These are phyloP conservation scores for Diploptera punctata DNA, from an alignment of 2,888 invertebrate genomes.

Conservation along the genomic window DNA sequence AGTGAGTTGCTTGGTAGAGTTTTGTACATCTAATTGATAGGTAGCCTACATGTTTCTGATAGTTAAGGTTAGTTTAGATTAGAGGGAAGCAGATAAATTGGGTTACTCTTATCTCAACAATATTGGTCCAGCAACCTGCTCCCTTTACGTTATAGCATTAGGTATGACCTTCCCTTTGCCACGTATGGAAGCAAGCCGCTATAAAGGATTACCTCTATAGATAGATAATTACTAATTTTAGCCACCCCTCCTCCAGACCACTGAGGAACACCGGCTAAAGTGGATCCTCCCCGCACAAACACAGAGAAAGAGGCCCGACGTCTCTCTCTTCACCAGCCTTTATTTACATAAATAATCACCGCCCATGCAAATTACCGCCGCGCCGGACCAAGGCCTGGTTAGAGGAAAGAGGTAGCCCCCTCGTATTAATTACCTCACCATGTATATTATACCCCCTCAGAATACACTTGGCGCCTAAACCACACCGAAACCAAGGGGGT, in stretches of 20 bases:
- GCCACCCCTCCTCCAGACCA: neutral
- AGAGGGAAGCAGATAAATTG: too few relatives aligned
- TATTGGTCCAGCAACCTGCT: too few relatives aligned
- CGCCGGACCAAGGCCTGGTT: conserved; percentile 24
- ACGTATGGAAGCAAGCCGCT: conserved; percentile 1
- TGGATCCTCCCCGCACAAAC: conserved; percentile 46
- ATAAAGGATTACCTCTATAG: conserved; percentile 42
- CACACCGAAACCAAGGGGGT: conserved; percentile 25
- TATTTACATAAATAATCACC: conserved; percentile 59
- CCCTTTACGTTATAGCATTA: neutral
- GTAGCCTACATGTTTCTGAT: too few relatives aligned
- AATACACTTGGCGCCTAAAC: conserved; percentile 29
- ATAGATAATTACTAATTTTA: conserved; percentile 56
- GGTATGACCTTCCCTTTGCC: neutral
- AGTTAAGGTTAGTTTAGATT: too few relatives aligned
- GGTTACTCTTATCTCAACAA: too few relatives aligned
- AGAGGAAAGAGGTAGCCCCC: conserved; percentile 36
- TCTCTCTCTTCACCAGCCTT: conserved; percentile 32
- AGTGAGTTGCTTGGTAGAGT: too few relatives aligned
- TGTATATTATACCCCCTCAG: conserved; percentile 49
- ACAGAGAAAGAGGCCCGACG: conserved; percentile 46
- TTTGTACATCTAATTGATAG: too few relatives aligned
- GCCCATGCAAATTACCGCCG: conserved; percentile 55
- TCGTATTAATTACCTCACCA: conserved; percentile 57
- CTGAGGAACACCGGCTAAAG: conserved; percentile 11